phyloP scores from a whole-genome alignment of 2,113 vertebrate genomes.

The Asarcornis scutulata region DNA sequence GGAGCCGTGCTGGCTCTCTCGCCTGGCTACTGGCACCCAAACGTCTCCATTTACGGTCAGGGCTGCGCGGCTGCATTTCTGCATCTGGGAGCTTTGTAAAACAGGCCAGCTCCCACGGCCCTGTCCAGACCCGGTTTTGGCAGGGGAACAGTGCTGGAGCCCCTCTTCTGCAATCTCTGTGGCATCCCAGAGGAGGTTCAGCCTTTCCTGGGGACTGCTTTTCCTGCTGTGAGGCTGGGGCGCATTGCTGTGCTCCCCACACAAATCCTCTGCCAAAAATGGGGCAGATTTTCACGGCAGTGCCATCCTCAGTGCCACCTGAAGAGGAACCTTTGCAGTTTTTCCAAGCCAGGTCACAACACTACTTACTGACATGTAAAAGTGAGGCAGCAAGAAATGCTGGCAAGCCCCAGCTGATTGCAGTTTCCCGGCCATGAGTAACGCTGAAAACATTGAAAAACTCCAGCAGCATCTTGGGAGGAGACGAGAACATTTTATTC shows the following conservation, averaged over 20 bases:
- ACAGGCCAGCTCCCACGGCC: neutral
- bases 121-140: neutral
- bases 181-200: neutral
- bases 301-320: neutral
- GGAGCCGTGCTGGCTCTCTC: neutral
- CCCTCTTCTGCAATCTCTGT: neutral
- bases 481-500: neutral
- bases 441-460: neutral
- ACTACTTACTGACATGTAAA: neutral
- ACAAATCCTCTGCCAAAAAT: neutral
- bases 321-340: neutral
- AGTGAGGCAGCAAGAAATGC: neutral
- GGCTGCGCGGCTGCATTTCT: neutral
- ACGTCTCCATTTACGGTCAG: slow-evolving; percentile 63
- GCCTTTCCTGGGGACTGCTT: neutral
- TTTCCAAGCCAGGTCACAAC: neutral
- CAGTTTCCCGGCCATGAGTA: neutral
- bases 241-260: neutral
- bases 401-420: neutral
- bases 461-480: neutral
- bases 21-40: neutral
- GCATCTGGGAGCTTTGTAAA: neutral
- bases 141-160: neutral
- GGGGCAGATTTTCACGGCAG: neutral
- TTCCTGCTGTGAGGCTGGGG: neutral